Conservation (phyloP, 2,113 vertebrate genomes). For the Typhlomys cinereus region DNA sequence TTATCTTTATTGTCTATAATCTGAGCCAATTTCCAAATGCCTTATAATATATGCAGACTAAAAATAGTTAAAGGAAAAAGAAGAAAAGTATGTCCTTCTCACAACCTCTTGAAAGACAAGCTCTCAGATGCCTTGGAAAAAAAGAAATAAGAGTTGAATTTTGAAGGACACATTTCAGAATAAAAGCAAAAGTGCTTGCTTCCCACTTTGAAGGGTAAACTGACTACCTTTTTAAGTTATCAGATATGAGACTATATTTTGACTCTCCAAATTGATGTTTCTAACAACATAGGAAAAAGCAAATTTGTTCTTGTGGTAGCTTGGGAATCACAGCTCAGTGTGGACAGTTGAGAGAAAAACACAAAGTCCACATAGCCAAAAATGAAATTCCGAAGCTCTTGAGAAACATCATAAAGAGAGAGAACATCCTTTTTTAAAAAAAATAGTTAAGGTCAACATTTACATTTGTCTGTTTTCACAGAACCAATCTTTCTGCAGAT, state of each 20-base stretch:
- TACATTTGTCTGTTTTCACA: constrained; percentile 3
- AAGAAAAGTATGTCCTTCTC: not conserved
- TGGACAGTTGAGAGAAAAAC: not conserved
- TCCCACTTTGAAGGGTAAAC: not conserved
- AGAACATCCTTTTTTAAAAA: not conserved
- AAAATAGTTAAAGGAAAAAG: not conserved
- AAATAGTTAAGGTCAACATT: constrained; percentile 34
- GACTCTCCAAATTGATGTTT: not conserved
- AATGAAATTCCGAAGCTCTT: not conserved
- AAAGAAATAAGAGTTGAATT: not conserved
- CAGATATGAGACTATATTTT: constrained; percentile 1
- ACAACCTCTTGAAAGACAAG: not conserved
- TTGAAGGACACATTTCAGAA: not conserved
- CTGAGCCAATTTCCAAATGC: not conserved
- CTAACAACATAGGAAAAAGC: not conserved
- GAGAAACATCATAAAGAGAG: not conserved
- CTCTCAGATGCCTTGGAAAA: not conserved
- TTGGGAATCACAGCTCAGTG: not conserved
- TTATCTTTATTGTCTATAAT: not conserved
- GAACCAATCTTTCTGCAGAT: not conserved
- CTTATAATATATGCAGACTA: not conserved
- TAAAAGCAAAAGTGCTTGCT: not conserved
- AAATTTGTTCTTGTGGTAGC: not conserved
- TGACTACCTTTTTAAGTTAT: not conserved
- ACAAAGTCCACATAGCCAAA: not conserved